phyloP scores from a whole-genome alignment of 2,113 vertebrate species.

The Odocoileus hemionus region DNA sequence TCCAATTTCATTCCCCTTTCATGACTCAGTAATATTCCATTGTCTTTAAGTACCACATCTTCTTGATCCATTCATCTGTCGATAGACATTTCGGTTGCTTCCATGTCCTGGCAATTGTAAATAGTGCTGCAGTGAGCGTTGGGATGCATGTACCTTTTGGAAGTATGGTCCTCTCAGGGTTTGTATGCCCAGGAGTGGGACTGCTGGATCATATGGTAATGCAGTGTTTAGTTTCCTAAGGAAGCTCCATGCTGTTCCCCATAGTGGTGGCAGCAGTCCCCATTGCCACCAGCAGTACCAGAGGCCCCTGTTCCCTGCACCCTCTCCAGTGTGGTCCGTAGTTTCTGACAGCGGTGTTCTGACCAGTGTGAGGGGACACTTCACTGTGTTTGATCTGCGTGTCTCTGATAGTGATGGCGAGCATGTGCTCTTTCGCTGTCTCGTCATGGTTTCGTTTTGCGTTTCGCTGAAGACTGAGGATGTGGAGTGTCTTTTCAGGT shows the following conservation, averaged over 20 bases:
- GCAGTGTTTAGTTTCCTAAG: neutral
- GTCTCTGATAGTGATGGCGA: neutral
- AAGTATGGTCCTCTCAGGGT: neutral
- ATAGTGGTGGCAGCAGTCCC: accelerated
- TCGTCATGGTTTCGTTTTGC: neutral
- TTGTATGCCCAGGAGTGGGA: neutral
- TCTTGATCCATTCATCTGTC: neutral
- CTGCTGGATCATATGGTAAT: neutral
- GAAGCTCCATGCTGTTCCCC: neutral
- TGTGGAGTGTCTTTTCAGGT: neutral
- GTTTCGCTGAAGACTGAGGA: neutral
- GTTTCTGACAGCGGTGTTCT: neutral
- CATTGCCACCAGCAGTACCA: neutral
- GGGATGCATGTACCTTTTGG: neutral
- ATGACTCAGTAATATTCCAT: neutral
- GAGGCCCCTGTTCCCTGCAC: neutral
- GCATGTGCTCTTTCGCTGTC: neutral
- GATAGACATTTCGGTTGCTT: neutral
- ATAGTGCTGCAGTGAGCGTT: neutral
- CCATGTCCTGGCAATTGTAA: neutral
- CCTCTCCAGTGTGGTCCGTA: neutral
- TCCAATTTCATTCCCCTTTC: neutral
- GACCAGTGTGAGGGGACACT: neutral
- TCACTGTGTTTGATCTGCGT: neutral
- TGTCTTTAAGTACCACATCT: too few relatives aligned